phyloP scores from a whole-genome alignment of 1,140 invertebrate genomes.

The Bombus vancouverensis region DNA sequence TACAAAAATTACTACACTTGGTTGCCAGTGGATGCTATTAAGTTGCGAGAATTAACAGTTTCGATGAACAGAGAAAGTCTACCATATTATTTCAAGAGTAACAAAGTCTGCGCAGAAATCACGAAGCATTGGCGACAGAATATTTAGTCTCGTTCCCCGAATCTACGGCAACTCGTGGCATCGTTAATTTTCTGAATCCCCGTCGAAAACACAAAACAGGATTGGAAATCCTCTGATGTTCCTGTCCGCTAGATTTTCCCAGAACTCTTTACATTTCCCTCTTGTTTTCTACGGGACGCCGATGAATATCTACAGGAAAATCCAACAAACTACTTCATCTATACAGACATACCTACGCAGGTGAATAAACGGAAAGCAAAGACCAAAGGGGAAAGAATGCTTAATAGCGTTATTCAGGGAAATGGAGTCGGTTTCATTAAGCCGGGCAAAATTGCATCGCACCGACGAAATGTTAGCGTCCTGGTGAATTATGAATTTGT shows the following conservation, averaged over 20 bases:
- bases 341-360: not conserved
- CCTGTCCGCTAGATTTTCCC: not conserved
- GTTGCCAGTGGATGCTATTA: too few species aligned
- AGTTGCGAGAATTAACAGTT: too few species aligned
- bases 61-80: too few species aligned
- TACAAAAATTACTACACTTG: too few species aligned
- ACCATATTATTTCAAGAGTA: too few species aligned
- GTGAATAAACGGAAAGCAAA: not conserved
- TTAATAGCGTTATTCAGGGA: not conserved
- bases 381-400: not conserved
- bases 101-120: too few species aligned
- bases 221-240: not conserved
- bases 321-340: too few species aligned
- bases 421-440: conserved; percentile 37
- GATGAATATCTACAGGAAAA: conserved; percentile 12
- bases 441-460: not conserved
- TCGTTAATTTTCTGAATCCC: not conserved
- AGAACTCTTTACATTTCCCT: not conserved
- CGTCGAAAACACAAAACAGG: not conserved
- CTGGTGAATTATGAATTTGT: conserved; percentile 32
- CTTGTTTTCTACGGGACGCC: not conserved
- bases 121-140: not conserved
- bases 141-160: not conserved
- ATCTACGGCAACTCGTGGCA: not conserved
- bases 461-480: not conserved